Evolutionary conservation across 2,888 invertebrate genomes (phyloP), one percentile per base, ranked within the genome.

Genomic region (Xanthia icteritia): DNA sequence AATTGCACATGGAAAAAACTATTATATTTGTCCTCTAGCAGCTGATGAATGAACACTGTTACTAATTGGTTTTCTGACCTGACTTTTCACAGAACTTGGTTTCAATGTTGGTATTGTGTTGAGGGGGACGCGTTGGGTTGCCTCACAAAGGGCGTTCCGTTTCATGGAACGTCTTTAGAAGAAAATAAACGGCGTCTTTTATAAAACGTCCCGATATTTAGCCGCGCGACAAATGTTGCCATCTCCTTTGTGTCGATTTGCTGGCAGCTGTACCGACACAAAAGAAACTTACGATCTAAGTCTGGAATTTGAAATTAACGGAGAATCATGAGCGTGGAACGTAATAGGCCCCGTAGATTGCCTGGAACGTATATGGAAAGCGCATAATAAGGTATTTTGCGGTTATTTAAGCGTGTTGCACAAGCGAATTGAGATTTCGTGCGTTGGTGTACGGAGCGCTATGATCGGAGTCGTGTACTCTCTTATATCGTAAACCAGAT

Each of bases 381-480:
- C 94, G 95, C 94, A 95, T 95, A 95, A 95, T 96, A 95, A 94
- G 96, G 94, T 94, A 96, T 96, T 96, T 96, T 96, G 96, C 95
- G 96, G 96, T 96, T 96, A 94, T 96, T 96, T 96, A 95, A 95
- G 92, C 93, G 93, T 90, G 92, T 95, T 96, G 95, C 95, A 94
- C 94, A 95, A 95, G 95, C 91, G 95, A 95, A 96, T 95, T 94
- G 95, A 94, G 94, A 95, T 94, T 95, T 95, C 95, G 96, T 96
- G 96, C 94, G 94, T 94, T 90, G 93, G 93, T 92, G 92, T 92
- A 90, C 91, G 77, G 90, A 86, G 90, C 90, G 90, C 92, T 93
- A 92, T 92, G 94, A 94, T 94, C 93, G 91, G 90, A 91, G 90
- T 92, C 92, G 92, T 93, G 93, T 93, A 91, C 90, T 90, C 88